A percentile compares a stretch with the other conserved stretches of the same genome.
Conservation (phyloP, 2,113 vertebrate genomes). For the Vicugna pacos region DNA sequence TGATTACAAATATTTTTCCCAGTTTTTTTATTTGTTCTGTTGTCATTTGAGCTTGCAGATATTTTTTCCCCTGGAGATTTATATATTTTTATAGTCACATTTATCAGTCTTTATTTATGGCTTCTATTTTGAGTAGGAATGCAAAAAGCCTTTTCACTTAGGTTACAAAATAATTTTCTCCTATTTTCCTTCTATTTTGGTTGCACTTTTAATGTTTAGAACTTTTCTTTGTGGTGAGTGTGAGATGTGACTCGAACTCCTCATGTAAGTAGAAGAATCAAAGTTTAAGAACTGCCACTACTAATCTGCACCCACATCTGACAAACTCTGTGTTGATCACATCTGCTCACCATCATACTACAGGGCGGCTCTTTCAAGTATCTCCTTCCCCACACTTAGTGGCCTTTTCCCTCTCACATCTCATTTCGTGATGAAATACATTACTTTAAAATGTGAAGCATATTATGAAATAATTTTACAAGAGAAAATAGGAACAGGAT, state of each 20-base stretch:
- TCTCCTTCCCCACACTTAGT: not conserved
- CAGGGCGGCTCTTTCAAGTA: not conserved
- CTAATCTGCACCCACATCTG: accelerated
- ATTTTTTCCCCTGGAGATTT: not conserved
- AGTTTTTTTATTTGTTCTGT: not conserved
- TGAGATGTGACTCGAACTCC: not conserved
- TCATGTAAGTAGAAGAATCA: not conserved
- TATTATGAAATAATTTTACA: not conserved
- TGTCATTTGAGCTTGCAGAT: not conserved
- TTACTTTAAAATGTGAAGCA: not conserved
- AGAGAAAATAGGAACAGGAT: not conserved
- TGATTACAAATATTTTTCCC: not conserved
- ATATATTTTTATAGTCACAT: not conserved
- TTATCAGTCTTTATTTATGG: not conserved
- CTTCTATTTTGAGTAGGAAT: not conserved
- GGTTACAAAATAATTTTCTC: not conserved
- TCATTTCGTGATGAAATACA: not conserved
- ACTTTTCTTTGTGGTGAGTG: not conserved
- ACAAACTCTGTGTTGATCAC: accelerated
- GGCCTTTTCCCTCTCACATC: not conserved
- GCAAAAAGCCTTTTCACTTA: not conserved
- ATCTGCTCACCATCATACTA: not conserved
- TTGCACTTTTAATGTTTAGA: not conserved
- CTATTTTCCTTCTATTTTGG: not conserved
- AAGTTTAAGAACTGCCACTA: no score